Conservation (phyloP, 2,113 vertebrate species). For the Perccottus glenii region DNA sequence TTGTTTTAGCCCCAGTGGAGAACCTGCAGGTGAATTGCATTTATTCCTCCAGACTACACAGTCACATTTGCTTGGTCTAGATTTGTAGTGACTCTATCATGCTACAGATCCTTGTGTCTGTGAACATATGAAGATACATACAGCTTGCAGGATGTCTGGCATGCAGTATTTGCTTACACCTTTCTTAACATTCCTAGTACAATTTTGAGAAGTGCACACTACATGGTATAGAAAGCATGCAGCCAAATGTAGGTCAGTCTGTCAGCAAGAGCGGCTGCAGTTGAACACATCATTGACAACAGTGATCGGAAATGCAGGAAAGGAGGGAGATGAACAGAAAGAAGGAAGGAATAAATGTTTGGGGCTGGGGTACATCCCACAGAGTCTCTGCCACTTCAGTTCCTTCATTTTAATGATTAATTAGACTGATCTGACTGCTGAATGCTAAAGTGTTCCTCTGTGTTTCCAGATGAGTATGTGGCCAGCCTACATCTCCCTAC, state of each 20-base stretch:
- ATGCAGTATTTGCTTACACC: conserved; percentile 1
- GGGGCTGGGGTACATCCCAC: background rate
- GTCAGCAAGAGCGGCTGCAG: conserved; percentile 27
- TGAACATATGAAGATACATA: background rate
- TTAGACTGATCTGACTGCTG: background rate
- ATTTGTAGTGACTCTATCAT: conserved; percentile 14
- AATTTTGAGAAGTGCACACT: background rate
- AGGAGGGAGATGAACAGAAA: background rate
- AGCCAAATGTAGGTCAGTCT: conserved; percentile 70
- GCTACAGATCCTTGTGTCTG: conserved; percentile 22
- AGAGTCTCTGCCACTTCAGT: background rate
- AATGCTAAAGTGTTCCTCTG: background rate
- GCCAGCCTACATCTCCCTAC: conserved; percentile 97
- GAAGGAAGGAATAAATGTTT: background rate
- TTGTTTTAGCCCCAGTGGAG: conserved; percentile 5
- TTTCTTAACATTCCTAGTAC: background rate
- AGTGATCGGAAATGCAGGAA: conserved; percentile 3
- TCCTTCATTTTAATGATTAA: conserved; percentile 17
- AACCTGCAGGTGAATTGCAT: background rate
- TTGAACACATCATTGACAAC: conserved; percentile 5
- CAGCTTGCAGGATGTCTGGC: conserved; percentile 12
- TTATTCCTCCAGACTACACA: conserved; percentile 24
- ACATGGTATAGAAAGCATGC: conserved; percentile 13
- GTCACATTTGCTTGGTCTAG: conserved; percentile 20
- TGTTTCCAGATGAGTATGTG: conserved; percentile 91